Percentiles rank a stretch among this genome's conserved stretches.
Evolutionary conservation across 1,140 invertebrate species (phyloP).

Genomic region (Conopomorpha cramerella): DNA sequence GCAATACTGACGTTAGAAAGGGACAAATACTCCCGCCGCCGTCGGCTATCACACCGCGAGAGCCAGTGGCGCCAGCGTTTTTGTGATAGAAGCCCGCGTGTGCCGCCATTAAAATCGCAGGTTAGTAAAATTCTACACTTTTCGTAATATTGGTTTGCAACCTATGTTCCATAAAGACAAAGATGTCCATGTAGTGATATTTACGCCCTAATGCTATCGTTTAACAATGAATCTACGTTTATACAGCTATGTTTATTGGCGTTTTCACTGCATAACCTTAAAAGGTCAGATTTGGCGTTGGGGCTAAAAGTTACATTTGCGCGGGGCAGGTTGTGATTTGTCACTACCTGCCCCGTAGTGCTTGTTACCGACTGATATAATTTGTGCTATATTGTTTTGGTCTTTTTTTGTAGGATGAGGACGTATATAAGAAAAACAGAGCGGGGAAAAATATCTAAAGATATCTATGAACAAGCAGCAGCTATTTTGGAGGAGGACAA

Average conservation of each 20-base stretch:
- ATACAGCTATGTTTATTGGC: constrained; percentile 6
- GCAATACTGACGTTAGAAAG: constrained; percentile 8
- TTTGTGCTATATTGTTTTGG: constrained; percentile 6
- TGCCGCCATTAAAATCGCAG: constrained; percentile 5
- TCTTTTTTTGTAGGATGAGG: constrained; percentile 2
- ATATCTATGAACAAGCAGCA: constrained; percentile 7
- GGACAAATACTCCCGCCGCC: constrained; percentile 7
- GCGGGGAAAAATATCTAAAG: constrained; percentile 8
- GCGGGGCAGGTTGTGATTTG: too few species aligned
- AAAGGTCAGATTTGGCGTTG: constrained; percentile 7
- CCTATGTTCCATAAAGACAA: constrained; percentile 5
- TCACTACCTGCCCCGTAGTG: constrained; percentile 8
- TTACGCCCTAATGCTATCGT: constrained; percentile 1
- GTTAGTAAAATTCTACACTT: constrained; percentile 7
- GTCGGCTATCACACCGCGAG: constrained; percentile 3
- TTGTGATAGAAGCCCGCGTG: constrained; percentile 4
- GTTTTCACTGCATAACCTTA: constrained; percentile 7
- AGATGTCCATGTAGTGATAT: constrained; percentile 3
- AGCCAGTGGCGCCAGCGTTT: constrained; percentile 3
- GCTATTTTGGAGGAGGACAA: constrained; percentile 5
- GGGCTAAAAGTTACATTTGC: constrained; percentile 7
- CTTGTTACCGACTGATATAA: constrained; percentile 5
- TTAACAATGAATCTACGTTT: constrained; percentile 3
- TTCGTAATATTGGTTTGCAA: constrained; percentile 6
- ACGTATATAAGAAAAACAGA: constrained; percentile 9